Base-by-base conservation (phyloP, 2,888 invertebrate species). In the Leptura quadrifasciata region DNA sequence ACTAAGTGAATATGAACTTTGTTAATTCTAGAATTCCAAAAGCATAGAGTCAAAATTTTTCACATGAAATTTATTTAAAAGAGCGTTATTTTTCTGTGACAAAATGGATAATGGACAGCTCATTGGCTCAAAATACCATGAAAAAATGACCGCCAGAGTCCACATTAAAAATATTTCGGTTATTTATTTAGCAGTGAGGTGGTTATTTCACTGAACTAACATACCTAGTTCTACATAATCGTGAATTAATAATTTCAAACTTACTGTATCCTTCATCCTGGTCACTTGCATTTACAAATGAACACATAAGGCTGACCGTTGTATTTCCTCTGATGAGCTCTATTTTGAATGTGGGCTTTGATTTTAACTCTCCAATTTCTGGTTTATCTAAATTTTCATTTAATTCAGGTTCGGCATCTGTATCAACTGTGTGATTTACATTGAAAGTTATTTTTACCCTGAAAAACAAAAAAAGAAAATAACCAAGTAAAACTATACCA, bases 361-460 rank as follows among this genome's bases (percentile, higher is more conserved):
- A 97, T 79, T 95, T 94, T 93, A 98, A 94, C 88, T 96, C 96
- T 0, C 94, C 93, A 79, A 94, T 90, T 82, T 96, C 94, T 60
- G 94, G 92, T 88, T 95, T 94, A 72, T 95, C 94, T 6, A 90
- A 88, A 76, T 89, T 89, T 0, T 91, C 90, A 81, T 94, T 92
- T 1, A 92, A 80, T 75, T 94, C 94, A 1, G 94, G 92, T 64
- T 94, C 94, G 4, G 92, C 86, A 69, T 96, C 96, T 0, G 96
- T 92, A 87, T 98, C 97, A 0, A 98, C 98, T 0, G 97, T 96
- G 89, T 98, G 97, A 89, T 98, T 99, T 0, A 99, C 95, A 88
- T 98, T 98, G 88, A 98, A 95, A 73, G 92, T 94, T 60, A 98
- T 92, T 68, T 91, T 92, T 78, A 97, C 92, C 79, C 95, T 95